phyloP scores from a whole-genome alignment of 2,888 invertebrate genomes.

The Mechanitis messenoides region DNA sequence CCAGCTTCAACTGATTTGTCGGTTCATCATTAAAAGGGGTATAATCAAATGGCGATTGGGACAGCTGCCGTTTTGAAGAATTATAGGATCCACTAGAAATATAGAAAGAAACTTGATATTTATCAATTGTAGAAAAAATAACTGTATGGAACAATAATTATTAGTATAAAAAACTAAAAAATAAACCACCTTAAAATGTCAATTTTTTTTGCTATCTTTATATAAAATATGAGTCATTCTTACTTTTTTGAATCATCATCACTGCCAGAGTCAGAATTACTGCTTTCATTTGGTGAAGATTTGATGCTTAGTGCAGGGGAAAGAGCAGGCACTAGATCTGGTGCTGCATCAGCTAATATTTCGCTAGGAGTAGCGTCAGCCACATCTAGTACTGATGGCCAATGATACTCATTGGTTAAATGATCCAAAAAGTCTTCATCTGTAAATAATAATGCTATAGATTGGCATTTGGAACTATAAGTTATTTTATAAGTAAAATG shows the following conservation, averaged over 20 bases:
- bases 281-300: constrained; percentile 59
- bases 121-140: too few relatives aligned
- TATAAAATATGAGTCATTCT: constrained; percentile 16
- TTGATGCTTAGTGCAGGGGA: constrained; percentile 59
- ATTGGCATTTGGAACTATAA: too few relatives aligned
- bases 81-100: constrained; percentile 38
- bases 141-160: too few relatives aligned
- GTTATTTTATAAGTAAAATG: too few relatives aligned
- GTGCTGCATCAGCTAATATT: constrained; percentile 68
- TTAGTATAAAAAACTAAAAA: background rate
- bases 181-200: background rate
- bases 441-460: constrained; percentile 33
- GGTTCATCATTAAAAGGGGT: constrained; percentile 53
- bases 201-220: background rate
- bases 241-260: constrained; percentile 72
- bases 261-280: constrained; percentile 67
- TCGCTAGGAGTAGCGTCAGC: constrained; percentile 70
- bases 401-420: constrained; percentile 59
- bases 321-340: constrained; percentile 55
- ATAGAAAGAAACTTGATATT: background rate
- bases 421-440: constrained; percentile 67
- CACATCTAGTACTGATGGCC: constrained; percentile 63
- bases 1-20: constrained; percentile 52
- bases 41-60: constrained; percentile 63
- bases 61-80: constrained; percentile 51